A percentile compares a stretch with the other conserved stretches of the same genome.
Conservation (phyloP, 2,888 invertebrate species). For the Kryphioiulus occultus region DNA sequence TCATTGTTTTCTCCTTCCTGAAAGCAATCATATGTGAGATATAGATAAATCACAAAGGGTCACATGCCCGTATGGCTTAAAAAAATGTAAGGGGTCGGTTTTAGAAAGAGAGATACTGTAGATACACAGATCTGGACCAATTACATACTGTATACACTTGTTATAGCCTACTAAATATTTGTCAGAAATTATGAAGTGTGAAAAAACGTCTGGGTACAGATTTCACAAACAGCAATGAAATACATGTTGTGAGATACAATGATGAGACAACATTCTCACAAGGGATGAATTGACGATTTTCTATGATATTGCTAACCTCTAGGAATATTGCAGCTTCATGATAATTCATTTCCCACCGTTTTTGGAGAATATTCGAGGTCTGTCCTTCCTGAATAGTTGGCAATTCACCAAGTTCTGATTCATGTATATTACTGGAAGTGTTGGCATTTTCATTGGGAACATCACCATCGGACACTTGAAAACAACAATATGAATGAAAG, state of each 20-base stretch:
- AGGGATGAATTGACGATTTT: too few species aligned
- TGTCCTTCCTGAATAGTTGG: slow-evolving; percentile 25
- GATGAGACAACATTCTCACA: too few species aligned
- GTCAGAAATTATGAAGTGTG: too few species aligned
- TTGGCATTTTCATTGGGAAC: slow-evolving; percentile 53
- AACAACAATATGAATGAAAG: too few species aligned
- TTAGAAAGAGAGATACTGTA: too few species aligned
- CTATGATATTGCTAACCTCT: slow-evolving; percentile 71
- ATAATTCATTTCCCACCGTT: slow-evolving; percentile 83
- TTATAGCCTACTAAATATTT: too few species aligned
- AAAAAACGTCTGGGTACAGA: background rate
- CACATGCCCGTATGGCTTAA: too few species aligned
- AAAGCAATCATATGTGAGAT: slow-evolving; percentile 57
- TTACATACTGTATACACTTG: too few species aligned
- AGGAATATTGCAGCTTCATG: slow-evolving; percentile 88
- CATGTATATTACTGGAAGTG: slow-evolving; percentile 46
- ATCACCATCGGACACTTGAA: slow-evolving; percentile 51
- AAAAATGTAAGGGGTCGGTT: too few species aligned
- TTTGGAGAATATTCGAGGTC: slow-evolving; percentile 43
- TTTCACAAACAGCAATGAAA: background rate
- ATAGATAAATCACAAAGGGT: too few species aligned
- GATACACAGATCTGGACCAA: too few species aligned
- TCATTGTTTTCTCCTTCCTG: slow-evolving; percentile 91
- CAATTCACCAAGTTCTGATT: slow-evolving; percentile 49
- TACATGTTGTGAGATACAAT: too few species aligned